A percentile compares a stretch with the other conserved stretches of the same genome.
Evolutionary conservation across 2,797 vertebrate genomes (phyloP).

Genomic region (Hephaestus fuliginosus): DNA sequence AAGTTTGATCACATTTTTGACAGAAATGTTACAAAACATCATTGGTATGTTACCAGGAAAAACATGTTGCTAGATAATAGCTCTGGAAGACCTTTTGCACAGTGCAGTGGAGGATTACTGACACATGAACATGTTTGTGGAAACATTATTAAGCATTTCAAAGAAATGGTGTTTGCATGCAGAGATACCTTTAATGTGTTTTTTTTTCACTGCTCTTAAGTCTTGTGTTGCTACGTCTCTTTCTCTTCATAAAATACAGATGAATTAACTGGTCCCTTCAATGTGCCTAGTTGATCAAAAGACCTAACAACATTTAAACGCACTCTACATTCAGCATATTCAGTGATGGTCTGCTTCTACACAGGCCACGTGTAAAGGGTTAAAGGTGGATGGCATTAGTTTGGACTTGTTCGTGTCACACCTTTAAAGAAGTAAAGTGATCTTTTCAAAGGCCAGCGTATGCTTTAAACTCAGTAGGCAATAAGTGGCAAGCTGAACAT

Average conservation of each 20-base stretch:
- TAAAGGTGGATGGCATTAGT: no score
- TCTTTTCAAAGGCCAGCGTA: no score
- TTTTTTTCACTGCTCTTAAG: neutral
- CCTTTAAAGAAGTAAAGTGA: no score
- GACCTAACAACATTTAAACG: neutral
- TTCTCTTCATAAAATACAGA: neutral
- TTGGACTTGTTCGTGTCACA: no score
- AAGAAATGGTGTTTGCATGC: neutral
- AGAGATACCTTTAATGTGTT: neutral
- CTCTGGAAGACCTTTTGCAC: neutral
- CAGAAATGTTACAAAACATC: no score
- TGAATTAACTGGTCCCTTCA: neutral
- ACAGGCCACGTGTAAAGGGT: no score
- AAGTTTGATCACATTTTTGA: slow-evolving; percentile 7
- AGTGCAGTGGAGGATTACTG: neutral
- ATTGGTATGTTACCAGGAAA: neutral
- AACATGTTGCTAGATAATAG: no score
- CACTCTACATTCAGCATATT: no score
- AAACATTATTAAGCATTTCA: neutral
- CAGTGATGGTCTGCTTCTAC: no score
- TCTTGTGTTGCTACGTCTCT: neutral
- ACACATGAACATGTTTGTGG: neutral
- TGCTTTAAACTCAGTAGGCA: no score
- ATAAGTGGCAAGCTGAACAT: no score
- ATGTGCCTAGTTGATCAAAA: neutral